Base-by-base conservation (phyloP, 2,888 invertebrate genomes). In the Glyphotaelius pellucidus region DNA sequence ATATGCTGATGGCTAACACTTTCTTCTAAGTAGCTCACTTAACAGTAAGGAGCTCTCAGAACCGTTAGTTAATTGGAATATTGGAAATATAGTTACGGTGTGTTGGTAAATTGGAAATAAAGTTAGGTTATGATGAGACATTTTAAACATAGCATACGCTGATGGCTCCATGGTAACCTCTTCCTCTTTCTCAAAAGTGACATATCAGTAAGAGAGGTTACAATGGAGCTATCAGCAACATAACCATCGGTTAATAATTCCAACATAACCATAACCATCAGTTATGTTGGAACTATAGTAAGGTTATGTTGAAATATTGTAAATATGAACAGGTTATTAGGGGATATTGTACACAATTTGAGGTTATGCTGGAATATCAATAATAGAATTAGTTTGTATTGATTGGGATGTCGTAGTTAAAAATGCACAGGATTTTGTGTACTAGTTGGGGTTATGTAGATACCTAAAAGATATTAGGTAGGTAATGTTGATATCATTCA, bases 251-350 rank as follows among this genome's bases (percentile, higher is more conserved):
- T 35, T 35, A 35, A n/a, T n/a, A n/a, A n/a, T n/a, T n/a, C n/a
- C n/a, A n/a, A n/a, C n/a, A n/a, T n/a, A n/a, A n/a, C n/a, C 35
- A 38, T 38, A 38, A 38, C 38, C 9, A 38, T 38, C 9, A 79
- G 81, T 90, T 80, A 89, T 32, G 42, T 85, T 85, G n/a, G 85
- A 47, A 85, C 0, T 35, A 85, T 9, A 32, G 25, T 25, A n/a
- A 2, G n/a, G 4, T n/a, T 42, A 19, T 86, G 19, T 30, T 35
- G 11, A n/a, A 25, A 85, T 85, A 19, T 42, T 85, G 32, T 32
- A 35, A 35, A 31, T n/a, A 83, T 12, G 15, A 42, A 12, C 47
- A 47, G 15, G 0, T 47, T 47, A 15, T 47, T 47, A 3, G 0
- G 14, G 3, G 15, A 47, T 15, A 47, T 47, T 47, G 47, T 14